Percentiles rank a stretch among this genome's conserved stretches.
Conservation (phyloP, 2,888 invertebrate genomes). For the Luffia ferchaultella region DNA sequence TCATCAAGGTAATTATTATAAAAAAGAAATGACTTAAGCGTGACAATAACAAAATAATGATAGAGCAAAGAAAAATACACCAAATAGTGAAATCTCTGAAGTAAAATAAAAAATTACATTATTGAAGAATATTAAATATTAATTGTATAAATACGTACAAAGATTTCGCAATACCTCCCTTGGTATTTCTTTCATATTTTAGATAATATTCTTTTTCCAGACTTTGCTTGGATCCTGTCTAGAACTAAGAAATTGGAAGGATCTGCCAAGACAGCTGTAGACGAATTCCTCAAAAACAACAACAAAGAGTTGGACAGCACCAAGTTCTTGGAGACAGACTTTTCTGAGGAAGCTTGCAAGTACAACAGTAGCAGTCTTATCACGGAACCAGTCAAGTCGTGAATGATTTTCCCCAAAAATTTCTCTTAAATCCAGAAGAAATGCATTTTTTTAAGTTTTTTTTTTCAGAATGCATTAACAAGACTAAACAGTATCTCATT, state of each 20-base stretch:
- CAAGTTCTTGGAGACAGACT: constrained; percentile 33
- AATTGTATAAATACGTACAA: no score
- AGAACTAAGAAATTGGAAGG: constrained; percentile 37
- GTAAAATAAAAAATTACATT: no score
- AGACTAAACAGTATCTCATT: background rate
- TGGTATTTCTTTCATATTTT: constrained; percentile 2
- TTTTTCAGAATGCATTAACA: background rate
- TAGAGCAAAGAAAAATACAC: no score
- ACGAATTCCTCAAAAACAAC: constrained; percentile 35
- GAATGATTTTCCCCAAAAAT: constrained; percentile 9
- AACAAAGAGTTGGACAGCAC: constrained; percentile 33
- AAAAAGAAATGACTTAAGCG: no score
- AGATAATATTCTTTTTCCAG: constrained; percentile 22
- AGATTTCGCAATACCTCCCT: no score
- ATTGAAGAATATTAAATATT: no score
- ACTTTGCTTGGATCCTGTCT: constrained; percentile 41
- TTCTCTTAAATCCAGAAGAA: background rate
- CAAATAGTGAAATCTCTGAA: no score
- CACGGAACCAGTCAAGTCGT: constrained; percentile 25
- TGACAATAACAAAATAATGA: no score
- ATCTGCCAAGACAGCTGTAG: constrained; percentile 36
- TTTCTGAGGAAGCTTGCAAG: constrained; percentile 44
- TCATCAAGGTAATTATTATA: constrained; percentile 5
- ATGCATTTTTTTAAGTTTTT: background rate
- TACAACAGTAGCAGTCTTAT: constrained; percentile 29